Evolutionary conservation across 1,140 invertebrate species (phyloP), one percentile per base, ranked within the genome.

Genomic region (Melipona quadrifasciata): DNA sequence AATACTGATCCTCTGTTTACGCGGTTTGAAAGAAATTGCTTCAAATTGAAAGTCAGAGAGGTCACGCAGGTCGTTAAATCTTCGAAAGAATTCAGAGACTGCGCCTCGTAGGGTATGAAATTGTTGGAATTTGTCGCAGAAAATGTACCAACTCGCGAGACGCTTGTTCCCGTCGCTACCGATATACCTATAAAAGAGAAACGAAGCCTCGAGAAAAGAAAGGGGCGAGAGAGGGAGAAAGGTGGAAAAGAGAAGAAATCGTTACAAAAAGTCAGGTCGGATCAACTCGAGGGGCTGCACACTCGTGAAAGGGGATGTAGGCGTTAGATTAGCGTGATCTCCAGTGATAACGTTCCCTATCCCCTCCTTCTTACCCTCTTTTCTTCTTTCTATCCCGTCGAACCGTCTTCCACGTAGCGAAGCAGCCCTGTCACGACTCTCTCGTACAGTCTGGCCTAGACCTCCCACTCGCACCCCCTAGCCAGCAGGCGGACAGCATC

Each of bases 241-340:
- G 84, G 73, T 77, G 87, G 79, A 87, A 89, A 87, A 88, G 90
- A 90, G 88, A 93, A 92, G 89, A 93, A 93, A 89, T 93, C 91
- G 92, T 93, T 92, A 91, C 84, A 93, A 94, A 94, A 94, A 93
- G 93, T 93, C 92, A 90, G 90, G 93, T 91, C 86, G 89, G 90
- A 92, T 94, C 92, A 92, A 90, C 85, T 78, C 47, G 85, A 89
- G 86, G 86, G 83, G 86, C 76, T 88, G 88, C 82, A 83, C 88
- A 83, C 80, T 87, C 86, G 86, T 81, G 89, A 83, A 79, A 80
- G 91, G 90, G 91, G 90, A 91, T 91, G 90, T 90, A 94, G 90
- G 90, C 90, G 90, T 92, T 90, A 94, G 93, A 94, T 94, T 94
- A 94, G 93, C 93, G 93, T 94, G 93, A 94, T 94, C 93, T 94